These are phyloP conservation scores for Microplitis mediator DNA, from an alignment of 1,140 invertebrate species.

Conservation along the genomic window DNA sequence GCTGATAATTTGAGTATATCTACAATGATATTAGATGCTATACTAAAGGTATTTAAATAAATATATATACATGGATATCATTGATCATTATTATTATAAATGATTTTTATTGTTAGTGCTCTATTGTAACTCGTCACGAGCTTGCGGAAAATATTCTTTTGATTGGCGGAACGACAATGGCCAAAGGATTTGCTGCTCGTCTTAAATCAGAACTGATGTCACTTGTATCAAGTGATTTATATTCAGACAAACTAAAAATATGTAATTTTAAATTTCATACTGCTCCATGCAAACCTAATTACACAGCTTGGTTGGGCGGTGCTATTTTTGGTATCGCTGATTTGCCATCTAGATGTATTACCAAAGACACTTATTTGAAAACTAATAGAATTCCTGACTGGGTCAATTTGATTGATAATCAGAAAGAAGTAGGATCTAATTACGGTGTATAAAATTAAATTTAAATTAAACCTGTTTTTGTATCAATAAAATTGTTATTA, in stretches of 20 bases:
- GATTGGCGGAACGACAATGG: conserved; percentile 83
- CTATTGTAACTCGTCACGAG: conserved; percentile 74
- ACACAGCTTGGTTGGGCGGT: conserved; percentile 84
- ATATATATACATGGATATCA: conserved; percentile 18
- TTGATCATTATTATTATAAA: not conserved
- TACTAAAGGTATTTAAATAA: conserved; percentile 69
- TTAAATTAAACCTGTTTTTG: not conserved
- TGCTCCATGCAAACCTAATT: conserved; percentile 82
- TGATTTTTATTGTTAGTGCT: conserved; percentile 64
- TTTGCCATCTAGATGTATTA: conserved; percentile 72
- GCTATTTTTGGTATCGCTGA: conserved; percentile 86
- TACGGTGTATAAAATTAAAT: conserved; percentile 16
- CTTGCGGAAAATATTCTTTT: conserved; percentile 84
- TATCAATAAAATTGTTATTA: not conserved
- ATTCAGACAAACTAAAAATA: conserved; percentile 70
- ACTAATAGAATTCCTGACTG: conserved; percentile 79
- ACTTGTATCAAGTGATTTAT: conserved; percentile 69
- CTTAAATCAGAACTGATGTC: conserved; percentile 76
- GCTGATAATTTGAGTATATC: conserved; percentile 82
- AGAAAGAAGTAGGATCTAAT: conserved; percentile 34
- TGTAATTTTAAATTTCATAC: conserved; percentile 79
- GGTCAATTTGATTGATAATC: conserved; percentile 75
- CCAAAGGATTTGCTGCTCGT: conserved; percentile 78
- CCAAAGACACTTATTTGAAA: conserved; percentile 77
- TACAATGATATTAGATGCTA: conserved; percentile 73